These are phyloP conservation scores for Nomada fabriciana DNA, from an alignment of 2,888 invertebrate species.

Conservation along the genomic window DNA sequence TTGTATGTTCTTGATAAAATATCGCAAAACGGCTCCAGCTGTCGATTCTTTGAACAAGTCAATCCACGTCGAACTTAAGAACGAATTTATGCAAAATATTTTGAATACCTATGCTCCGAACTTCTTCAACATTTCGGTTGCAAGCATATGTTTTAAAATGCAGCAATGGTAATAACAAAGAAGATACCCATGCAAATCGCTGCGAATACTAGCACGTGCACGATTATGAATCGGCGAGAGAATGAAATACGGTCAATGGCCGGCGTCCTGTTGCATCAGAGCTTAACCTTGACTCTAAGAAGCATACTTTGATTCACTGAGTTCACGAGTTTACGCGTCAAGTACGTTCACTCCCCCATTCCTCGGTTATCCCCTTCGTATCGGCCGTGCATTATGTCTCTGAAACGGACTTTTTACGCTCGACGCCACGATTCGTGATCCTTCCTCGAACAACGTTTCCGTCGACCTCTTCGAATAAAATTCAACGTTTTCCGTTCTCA, in stretches of 20 bases:
- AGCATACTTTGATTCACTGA: constrained; percentile 73
- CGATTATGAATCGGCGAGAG: constrained; percentile 45
- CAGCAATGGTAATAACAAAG: not conserved
- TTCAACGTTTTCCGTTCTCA: not conserved
- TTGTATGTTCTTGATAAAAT: too few relatives aligned
- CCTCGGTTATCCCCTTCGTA: constrained; percentile 56
- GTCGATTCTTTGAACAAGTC: too few relatives aligned
- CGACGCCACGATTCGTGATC: constrained; percentile 1
- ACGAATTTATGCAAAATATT: too few relatives aligned
- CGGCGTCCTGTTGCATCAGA: constrained; percentile 83
- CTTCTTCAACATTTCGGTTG: too few relatives aligned
- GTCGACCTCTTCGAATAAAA: too few relatives aligned
- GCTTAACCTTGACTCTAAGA: constrained; percentile 82
- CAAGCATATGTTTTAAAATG: too few relatives aligned
- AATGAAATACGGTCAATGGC: constrained; percentile 73
- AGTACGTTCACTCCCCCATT: constrained; percentile 74
- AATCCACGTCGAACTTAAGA: too few relatives aligned
- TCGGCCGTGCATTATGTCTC: constrained; percentile 42
- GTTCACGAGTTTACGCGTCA: constrained; percentile 70
- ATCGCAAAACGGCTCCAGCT: too few relatives aligned
- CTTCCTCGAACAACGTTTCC: not conserved
- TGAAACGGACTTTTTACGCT: constrained; percentile 28
- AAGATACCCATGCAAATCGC: constrained; percentile 2
- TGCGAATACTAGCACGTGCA: constrained; percentile 29
- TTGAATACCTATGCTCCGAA: too few relatives aligned